Evolutionary conservation across 2,888 invertebrate species (phyloP).

Genomic region (Drosophila peninsularis): DNA sequence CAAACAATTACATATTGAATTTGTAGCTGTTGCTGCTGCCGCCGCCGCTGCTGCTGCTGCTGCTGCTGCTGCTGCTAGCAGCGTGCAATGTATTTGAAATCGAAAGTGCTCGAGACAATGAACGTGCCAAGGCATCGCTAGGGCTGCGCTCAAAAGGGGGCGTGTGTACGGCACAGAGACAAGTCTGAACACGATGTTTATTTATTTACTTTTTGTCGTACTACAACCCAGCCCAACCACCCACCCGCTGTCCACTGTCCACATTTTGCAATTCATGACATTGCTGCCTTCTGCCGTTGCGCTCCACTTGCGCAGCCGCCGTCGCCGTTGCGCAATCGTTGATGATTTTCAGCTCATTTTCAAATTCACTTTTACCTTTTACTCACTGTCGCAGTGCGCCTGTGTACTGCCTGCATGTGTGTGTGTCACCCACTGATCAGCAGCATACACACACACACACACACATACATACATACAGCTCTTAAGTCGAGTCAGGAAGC

Average conservation of each 20-base stretch:
- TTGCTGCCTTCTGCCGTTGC: conserved; percentile 60
- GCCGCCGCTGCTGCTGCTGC: conserved; percentile 11
- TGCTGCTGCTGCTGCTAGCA: conserved; percentile 17
- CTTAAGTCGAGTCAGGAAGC: conserved; percentile 49
- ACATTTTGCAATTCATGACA: conserved; percentile 61
- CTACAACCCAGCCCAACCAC: too few species aligned
- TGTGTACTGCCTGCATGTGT: conserved; percentile 24
- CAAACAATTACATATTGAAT: conserved; percentile 73
- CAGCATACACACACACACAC: conserved; percentile 16
- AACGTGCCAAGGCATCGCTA: conserved; percentile 7
- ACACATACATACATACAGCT: background rate
- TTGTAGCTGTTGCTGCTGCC: conserved; percentile 36
- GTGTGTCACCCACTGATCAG: conserved; percentile 55
- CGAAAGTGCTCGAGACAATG: conserved; percentile 71
- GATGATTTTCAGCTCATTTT: conserved; percentile 57
- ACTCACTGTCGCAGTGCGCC: conserved; percentile 38
- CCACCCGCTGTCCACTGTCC: conserved; percentile 1
- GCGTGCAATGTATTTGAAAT: conserved; percentile 66
- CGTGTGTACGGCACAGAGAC: conserved; percentile 15
- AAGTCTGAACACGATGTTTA: conserved; percentile 10
- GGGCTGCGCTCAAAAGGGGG: conserved; percentile 6
- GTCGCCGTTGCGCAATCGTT: conserved; percentile 68
- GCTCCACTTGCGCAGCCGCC: conserved; percentile 60
- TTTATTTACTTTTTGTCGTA: conserved; percentile 2
- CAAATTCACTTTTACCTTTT: conserved; percentile 72